phyloP scores from a whole-genome alignment of 2,888 invertebrate genomes.

The Tholera decimalis region DNA sequence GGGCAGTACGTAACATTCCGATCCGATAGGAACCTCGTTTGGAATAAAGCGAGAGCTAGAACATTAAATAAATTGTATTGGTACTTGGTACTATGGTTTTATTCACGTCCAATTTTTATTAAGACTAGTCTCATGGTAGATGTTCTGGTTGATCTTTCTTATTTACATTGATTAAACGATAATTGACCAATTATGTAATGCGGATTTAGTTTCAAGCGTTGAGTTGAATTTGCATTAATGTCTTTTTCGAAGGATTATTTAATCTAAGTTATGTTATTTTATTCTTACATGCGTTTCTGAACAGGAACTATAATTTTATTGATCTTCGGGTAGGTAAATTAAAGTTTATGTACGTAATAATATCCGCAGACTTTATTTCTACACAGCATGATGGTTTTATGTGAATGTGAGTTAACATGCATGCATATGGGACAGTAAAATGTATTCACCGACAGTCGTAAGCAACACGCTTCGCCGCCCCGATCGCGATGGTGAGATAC shows the following conservation, averaged over 20 bases:
- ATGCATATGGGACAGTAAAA: constrained; percentile 84
- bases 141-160: constrained; percentile 6
- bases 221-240: constrained; percentile 2
- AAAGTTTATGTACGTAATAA: constrained; percentile 42
- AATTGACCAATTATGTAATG: background rate
- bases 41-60: constrained; percentile 72
- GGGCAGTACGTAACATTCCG: constrained; percentile 84
- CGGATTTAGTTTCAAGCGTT: constrained; percentile 12
- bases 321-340: constrained; percentile 20
- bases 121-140: constrained; percentile 3
- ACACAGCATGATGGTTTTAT: constrained; percentile 49
- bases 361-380: constrained; percentile 43
- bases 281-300: background rate
- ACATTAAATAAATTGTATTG: constrained; percentile 64
- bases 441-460: constrained; percentile 84
- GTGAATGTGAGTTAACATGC: constrained; percentile 73
- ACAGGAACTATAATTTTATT: constrained; percentile 20
- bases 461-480: constrained; percentile 85
- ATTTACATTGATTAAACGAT: constrained; percentile 18
- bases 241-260: constrained; percentile 11
- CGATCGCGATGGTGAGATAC: constrained; percentile 82
- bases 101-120: constrained; percentile 46
- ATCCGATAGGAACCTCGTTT: constrained; percentile 82
- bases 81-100: constrained; percentile 48
- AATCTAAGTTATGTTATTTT: constrained; percentile 8